Evolutionary conservation across 2,797 vertebrate genomes (phyloP), one percentile per base, ranked within the genome.

Genomic region (Salarias fasciatus): DNA sequence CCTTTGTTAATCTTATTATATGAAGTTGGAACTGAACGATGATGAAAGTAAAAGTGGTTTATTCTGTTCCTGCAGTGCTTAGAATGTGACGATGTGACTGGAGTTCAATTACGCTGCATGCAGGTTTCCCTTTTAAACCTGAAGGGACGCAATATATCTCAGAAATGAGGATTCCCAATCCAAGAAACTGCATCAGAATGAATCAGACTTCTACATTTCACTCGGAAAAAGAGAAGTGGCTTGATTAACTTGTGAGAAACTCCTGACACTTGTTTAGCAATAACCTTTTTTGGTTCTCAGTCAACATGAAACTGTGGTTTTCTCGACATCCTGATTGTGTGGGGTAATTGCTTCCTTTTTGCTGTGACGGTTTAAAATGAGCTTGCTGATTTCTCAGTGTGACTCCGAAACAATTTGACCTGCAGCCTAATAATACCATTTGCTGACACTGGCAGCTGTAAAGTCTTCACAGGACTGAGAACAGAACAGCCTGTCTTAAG

Each of bases 351-450:
- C 18, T 31, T 46, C 33, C 6, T 12, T 54, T 28, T 11, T 24
- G 5, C 24, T 3, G 18, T 24, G 18, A 35, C 7, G 13, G 38
- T 35, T 49, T 30, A 44, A 49, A 48, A 9, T 5, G 5, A 12
- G 12, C 33, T 8, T 2, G 38, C 49, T 43, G 65, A 64, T 63
- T 64, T 43, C 37, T 33, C 9, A 24, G 2, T 10, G 0, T 59
- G 65, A 59, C 54, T 61, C 30, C 0, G 52, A 12, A 9, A 53
- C 33, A 64, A 11, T 63, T 40, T 67, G 64, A 68, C 63, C 73
- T 67, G 44, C 0, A 4, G 30, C 35, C 36, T 18, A 1, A 11
- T 44, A 9, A 55, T 14, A 35, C 11, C 18, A 33, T 35, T 53
- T 2, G 11, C 36, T 43, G 72, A 66, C 52, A 8, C 6, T 3